Conservation (phyloP, 2,113 vertebrate genomes). For the Chroicocephalus ridibundus region DNA sequence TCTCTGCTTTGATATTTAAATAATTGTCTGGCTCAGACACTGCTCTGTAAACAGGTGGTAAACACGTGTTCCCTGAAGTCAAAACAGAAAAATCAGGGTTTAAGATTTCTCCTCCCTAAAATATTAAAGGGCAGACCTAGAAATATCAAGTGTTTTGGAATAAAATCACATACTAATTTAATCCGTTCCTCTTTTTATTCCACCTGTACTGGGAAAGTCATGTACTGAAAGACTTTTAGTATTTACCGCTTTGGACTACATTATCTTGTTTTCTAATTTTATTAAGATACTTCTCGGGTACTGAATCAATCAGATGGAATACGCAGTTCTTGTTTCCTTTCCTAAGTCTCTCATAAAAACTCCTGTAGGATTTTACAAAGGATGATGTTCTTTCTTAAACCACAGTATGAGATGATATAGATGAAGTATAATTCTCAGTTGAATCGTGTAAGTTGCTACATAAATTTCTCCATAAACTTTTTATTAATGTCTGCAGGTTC, state of each 20-base stretch:
- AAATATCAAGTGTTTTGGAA: not conserved
- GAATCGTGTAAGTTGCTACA: not conserved
- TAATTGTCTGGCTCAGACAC: not conserved
- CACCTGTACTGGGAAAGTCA: not conserved
- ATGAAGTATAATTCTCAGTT: not conserved
- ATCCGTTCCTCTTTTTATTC: not conserved
- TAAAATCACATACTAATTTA: not conserved
- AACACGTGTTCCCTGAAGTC: not conserved
- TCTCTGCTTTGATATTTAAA: not conserved
- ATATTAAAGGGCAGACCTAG: not conserved
- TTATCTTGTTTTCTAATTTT: not conserved
- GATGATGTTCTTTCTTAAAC: not conserved
- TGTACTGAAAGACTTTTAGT: not conserved
- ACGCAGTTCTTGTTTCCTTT: not conserved
- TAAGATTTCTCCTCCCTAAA: not conserved
- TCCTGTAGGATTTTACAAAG: not conserved
- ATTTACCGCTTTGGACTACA: not conserved
- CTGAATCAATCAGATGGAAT: not conserved
- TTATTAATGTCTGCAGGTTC: not conserved
- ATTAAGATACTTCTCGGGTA: not conserved
- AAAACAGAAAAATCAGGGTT: not conserved
- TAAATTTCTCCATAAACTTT: not conserved
- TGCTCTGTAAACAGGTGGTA: conserved; percentile 4
- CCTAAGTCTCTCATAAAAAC: not conserved
- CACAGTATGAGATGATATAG: not conserved